These are phyloP conservation scores for Cherax destructor DNA, from an alignment of 1,140 invertebrate genomes.

Conservation along the genomic window DNA sequence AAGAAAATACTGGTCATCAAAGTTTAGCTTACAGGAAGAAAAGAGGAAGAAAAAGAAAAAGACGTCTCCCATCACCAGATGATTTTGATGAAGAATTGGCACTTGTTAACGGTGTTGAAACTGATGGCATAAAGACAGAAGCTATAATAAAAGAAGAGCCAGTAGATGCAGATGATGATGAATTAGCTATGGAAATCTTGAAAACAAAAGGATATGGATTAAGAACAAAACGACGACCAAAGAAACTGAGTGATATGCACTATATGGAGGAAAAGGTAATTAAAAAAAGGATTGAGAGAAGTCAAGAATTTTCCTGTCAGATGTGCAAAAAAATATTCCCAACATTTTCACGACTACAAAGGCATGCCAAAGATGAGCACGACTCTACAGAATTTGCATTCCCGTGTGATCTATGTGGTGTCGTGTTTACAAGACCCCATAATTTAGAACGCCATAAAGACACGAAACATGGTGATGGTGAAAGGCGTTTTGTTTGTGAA, in stretches of 20 bases:
- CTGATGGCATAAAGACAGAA: neutral
- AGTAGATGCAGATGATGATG: constrained; percentile 24
- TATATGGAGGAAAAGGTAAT: constrained; percentile 57
- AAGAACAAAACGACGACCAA: constrained; percentile 44
- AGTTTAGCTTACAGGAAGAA: constrained; percentile 33
- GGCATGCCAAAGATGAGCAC: constrained; percentile 51
- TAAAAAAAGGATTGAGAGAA: constrained; percentile 23
- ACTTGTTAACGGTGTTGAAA: constrained; percentile 13
- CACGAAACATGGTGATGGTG: constrained; percentile 51
- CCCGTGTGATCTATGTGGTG: constrained; percentile 55
- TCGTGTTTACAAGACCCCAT: constrained; percentile 53
- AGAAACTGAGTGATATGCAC: constrained; percentile 61
- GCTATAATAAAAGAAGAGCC: constrained; percentile 30
- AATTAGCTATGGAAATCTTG: constrained; percentile 39
- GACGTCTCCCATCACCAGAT: constrained; percentile 36
- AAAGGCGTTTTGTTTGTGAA: constrained; percentile 54
- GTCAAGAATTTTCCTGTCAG: constrained; percentile 37
- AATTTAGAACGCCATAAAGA: constrained; percentile 59
- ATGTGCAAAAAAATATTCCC: constrained; percentile 39
- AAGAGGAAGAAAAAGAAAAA: constrained; percentile 56
- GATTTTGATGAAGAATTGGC: constrained; percentile 44
- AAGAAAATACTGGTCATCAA: neutral
- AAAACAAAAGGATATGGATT: constrained; percentile 49
- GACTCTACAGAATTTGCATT: constrained; percentile 53
- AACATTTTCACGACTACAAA: constrained; percentile 46